These are phyloP conservation scores for Drosophila neocordata DNA, from an alignment of 1,140 invertebrate species.

Conservation along the genomic window DNA sequence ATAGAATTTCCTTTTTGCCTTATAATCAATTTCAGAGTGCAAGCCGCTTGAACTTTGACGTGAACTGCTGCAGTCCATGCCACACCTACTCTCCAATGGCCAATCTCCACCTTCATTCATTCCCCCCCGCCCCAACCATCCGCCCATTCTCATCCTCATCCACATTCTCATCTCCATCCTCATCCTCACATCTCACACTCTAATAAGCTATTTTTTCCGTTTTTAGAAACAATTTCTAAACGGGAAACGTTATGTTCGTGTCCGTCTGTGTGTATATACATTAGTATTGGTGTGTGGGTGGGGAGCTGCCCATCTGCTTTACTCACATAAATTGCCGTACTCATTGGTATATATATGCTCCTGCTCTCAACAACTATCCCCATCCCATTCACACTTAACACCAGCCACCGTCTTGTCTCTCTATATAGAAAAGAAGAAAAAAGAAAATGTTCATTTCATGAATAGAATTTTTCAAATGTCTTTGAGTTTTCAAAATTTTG, in stretches of 20 bases:
- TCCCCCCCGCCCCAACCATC: neutral
- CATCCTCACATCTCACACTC: slow-evolving; percentile 27
- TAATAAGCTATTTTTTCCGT: slow-evolving; percentile 65
- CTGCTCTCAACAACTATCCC: slow-evolving; percentile 46
- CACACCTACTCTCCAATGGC: neutral
- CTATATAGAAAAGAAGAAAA: slow-evolving; percentile 8
- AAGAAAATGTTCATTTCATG: slow-evolving; percentile 49
- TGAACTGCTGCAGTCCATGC: slow-evolving; percentile 51
- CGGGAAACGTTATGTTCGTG: slow-evolving; percentile 29
- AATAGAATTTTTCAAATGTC: slow-evolving; percentile 77
- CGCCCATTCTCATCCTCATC: neutral
- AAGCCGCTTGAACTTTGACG: slow-evolving; percentile 72
- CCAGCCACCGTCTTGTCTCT: slow-evolving; percentile 3
- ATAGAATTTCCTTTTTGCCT: slow-evolving; percentile 35
- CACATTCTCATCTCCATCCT: slow-evolving; percentile 29
- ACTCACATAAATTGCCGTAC: slow-evolving; percentile 74
- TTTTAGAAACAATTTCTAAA: slow-evolving; percentile 74
- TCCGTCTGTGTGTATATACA: slow-evolving; percentile 22
- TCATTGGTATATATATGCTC: slow-evolving; percentile 45
- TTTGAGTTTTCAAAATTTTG: slow-evolving; percentile 81
- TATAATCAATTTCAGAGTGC: slow-evolving; percentile 29
- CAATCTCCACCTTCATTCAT: too few species aligned
- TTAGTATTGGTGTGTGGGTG: neutral
- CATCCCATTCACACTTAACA: slow-evolving; percentile 34
- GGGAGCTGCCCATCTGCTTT: slow-evolving; percentile 62